Evolutionary conservation across 2,888 invertebrate genomes (phyloP).

Genomic region (Conops quadrifasciatus): DNA sequence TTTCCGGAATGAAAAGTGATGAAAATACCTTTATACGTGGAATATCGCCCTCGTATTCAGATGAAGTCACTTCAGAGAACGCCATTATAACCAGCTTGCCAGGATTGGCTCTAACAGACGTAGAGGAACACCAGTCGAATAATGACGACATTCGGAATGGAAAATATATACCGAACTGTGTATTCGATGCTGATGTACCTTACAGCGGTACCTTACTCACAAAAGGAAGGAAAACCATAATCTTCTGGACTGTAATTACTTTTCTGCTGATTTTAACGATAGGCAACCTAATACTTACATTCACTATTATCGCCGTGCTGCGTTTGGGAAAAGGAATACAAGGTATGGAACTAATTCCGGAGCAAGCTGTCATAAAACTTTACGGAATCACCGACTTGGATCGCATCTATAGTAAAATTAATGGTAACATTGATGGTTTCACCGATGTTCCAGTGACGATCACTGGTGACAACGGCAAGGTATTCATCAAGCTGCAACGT

Average conservation of each 20-base stretch:
- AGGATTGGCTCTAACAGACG: constrained; percentile 43
- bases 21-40: constrained; percentile 63
- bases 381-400: constrained; percentile 81
- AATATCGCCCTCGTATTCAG: constrained; percentile 62
- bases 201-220: constrained; percentile 25
- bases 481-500: constrained; percentile 63
- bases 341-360: constrained; percentile 82
- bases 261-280: constrained; percentile 77
- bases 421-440: constrained; percentile 73
- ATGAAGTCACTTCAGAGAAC: constrained; percentile 60
- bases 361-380: constrained; percentile 79
- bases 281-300: constrained; percentile 81
- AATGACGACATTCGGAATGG: constrained; percentile 52
- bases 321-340: constrained; percentile 85
- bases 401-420: constrained; percentile 74
- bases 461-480: constrained; percentile 54
- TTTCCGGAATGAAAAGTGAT: constrained; percentile 50
- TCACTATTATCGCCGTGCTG: constrained; percentile 82
- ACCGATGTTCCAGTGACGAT: constrained; percentile 68
- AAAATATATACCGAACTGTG: constrained; percentile 47
- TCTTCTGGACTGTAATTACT: constrained; percentile 81
- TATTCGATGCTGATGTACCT: constrained; percentile 39
- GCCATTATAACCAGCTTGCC: constrained; percentile 57
- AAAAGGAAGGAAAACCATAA: constrained; percentile 68
- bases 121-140: constrained; percentile 48